These are phyloP conservation scores for Clytia hemisphaerica DNA, from an alignment of 30 jellyfish, hydroid and myxozoan genomes.

Conservation along the genomic window DNA sequence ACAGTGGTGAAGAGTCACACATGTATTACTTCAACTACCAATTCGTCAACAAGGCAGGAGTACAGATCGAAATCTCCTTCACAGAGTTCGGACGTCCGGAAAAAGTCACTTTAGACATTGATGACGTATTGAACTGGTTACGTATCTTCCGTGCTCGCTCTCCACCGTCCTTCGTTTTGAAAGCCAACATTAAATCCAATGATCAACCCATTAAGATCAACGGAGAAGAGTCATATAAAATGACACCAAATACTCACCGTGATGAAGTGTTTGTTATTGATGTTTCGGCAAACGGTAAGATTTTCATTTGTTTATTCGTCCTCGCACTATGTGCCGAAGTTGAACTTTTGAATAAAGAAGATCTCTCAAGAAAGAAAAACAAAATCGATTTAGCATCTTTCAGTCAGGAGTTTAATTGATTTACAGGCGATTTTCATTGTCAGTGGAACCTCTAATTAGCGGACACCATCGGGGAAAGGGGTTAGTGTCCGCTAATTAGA, in stretches of 20 bases:
- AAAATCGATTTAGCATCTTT: no score
- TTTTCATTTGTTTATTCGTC: not conserved
- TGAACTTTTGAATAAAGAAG: no score
- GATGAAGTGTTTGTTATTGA: conserved; percentile 46
- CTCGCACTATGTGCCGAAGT: no score
- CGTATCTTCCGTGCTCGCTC: conserved; percentile 64
- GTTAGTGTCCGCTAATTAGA: no score
- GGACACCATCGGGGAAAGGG: no score
- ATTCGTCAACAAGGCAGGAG: conserved; percentile 62
- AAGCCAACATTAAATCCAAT: conserved; percentile 46
- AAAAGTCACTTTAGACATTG: conserved; percentile 52
- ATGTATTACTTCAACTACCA: conserved; percentile 68
- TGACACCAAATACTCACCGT: conserved; percentile 44
- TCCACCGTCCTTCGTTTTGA: conserved; percentile 61
- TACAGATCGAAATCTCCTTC: conserved; percentile 43
- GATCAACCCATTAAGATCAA: conserved; percentile 59
- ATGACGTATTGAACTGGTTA: conserved; percentile 73
- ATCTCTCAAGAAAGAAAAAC: no score
- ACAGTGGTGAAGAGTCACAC: conserved; percentile 49
- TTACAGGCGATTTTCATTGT: no score
- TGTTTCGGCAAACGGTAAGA: conserved; percentile 71
- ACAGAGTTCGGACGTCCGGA: conserved; percentile 91
- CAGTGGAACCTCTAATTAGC: no score
- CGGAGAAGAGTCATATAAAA: conserved; percentile 49
- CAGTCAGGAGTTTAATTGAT: no score